Evolutionary conservation across 2,797 vertebrate species (phyloP), one percentile per base, ranked within the genome.

Genomic region (Sebastes reedi): DNA sequence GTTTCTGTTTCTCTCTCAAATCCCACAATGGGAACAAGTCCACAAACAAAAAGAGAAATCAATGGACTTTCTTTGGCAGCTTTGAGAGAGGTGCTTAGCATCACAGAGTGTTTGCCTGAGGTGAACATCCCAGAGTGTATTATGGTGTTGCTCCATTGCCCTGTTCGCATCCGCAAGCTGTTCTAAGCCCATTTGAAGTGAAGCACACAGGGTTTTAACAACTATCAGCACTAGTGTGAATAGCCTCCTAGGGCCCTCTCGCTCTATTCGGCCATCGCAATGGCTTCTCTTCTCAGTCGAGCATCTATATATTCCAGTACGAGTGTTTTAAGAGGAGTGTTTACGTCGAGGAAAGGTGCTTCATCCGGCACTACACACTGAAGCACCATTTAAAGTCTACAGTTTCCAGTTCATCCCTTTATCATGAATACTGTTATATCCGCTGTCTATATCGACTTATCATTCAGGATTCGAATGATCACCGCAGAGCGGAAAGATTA

Each of bases 141-240:
- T 90, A 88, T 83, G 87, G 73, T 90, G 87, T 87, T 91, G 91
- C 92, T 91, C 91, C 85, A 84, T 86, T 90, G 92, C 83, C 90
- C 91, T 83, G 89, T 92, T 94, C 92, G 85, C 89, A 90, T 93
- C 93, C 87, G 64, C 88, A 82, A 92, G 88, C 89, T 89, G 89
- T 88, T 93, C 84, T 81, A 86, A 90, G 90, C 86, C 90, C 90
- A 93, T 95, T 93, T 94, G 91, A 93, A 93, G 92, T 92, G 87
- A 86, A 84, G 88, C 91, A 84, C 87, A 81, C 75, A 81, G 85
- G 84, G 89, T 87, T 91, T 92, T 92, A 94, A 93, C 90, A 93
- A 88, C 89, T 85, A 93, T 88, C 88, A 83, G 87, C 84, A 81
- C 79, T 69, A 80, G 88, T 91, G 91, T 90, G 90, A 88, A 92